Evolutionary conservation across 2,888 invertebrate genomes (phyloP).

Genomic region (Amphipyra tragopoginis): DNA sequence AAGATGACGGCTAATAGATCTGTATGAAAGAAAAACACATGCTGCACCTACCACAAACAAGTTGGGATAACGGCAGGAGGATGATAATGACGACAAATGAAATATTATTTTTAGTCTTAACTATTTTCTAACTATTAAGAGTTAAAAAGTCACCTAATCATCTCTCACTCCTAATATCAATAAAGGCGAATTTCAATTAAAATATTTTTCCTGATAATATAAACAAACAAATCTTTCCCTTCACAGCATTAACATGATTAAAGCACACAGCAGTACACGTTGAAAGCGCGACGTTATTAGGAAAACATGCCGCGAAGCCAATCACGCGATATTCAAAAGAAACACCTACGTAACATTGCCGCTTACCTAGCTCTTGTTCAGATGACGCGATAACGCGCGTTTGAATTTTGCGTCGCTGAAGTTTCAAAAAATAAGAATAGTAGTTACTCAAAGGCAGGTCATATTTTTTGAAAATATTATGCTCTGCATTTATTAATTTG

Average conservation of each 20-base stretch:
- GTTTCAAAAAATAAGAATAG: not conserved
- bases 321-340: conserved; percentile 23
- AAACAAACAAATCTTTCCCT: conserved; percentile 3
- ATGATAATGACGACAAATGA: no score
- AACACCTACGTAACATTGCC: not conserved
- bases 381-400: conserved; percentile 6
- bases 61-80: no score
- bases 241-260: conserved; percentile 12
- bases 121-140: no score
- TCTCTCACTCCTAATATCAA: no score
- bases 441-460: no score
- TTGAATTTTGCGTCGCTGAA: not conserved
- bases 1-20: no score
- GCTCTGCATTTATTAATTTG: no score
- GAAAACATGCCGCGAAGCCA: conserved; percentile 29
- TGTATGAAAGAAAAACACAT: no score
- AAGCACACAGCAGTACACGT: not conserved
- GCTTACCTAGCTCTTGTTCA: not conserved
- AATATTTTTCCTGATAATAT: not conserved
- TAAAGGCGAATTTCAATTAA: not conserved
- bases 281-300: conserved; percentile 5
- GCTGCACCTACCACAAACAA: no score
- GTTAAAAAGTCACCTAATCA: no score
- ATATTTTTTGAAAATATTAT: no score
- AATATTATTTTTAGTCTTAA: no score